A percentile compares a stretch with the other conserved stretches of the same genome.
Conservation (phyloP, 2,113 vertebrate genomes). For the Cinclus mexicanus region DNA sequence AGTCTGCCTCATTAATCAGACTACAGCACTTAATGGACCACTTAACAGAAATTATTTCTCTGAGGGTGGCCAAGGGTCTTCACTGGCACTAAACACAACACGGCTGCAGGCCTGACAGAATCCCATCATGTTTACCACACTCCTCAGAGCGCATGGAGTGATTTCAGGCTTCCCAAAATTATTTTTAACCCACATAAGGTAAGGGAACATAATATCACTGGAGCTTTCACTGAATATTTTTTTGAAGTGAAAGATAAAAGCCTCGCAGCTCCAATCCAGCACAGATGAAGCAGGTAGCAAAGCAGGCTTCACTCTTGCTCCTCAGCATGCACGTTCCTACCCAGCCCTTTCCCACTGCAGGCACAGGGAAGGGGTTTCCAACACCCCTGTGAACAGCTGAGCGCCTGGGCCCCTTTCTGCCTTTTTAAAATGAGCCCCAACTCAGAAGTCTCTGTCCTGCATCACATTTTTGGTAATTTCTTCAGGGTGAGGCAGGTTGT, state of each 20-base stretch:
- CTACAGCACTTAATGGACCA: neutral
- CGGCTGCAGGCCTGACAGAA: neutral
- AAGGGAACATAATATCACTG: neutral
- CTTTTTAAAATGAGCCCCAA: neutral
- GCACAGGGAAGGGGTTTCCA: neutral
- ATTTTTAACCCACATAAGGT: neutral
- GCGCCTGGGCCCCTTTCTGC: neutral
- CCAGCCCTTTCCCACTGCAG: neutral
- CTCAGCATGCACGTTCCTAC: fast-evolving
- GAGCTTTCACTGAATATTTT: neutral
- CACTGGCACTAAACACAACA: neutral
- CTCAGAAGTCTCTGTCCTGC: neutral
- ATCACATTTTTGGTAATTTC: conserved; percentile 8
- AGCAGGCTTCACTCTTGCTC: neutral
- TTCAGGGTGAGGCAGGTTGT: neutral
- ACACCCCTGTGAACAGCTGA: neutral
- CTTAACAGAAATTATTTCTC: conserved; percentile 12
- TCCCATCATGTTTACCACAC: neutral
- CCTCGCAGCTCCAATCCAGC: fast-evolving
- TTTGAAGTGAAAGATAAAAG: neutral
- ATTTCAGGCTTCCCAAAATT: neutral
- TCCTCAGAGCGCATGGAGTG: neutral
- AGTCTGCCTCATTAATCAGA: neutral
- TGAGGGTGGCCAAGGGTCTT: neutral
- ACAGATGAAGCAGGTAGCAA: neutral